Base-by-base conservation (phyloP, 2,888 invertebrate genomes). In the Spisula subtruncata region DNA sequence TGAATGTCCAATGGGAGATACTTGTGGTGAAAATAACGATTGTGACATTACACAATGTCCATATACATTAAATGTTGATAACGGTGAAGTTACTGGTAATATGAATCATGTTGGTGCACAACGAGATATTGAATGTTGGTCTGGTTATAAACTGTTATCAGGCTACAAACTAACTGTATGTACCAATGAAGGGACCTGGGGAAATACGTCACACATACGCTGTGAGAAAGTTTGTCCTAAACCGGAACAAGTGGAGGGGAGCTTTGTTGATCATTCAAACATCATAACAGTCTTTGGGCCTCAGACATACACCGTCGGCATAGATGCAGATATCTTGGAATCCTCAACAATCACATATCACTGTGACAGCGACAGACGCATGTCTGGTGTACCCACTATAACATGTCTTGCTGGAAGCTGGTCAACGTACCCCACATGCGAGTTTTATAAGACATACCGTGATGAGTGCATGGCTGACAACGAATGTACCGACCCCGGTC, bases 121-220 rank as follows among this genome's bases (percentile, higher is more conserved):
- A 32, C 75, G 75, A 35, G 75, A 35, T 35, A 75, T 75, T 75
- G 75, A 75, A 20, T 75, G 75, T 75, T 32, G 16, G 75, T 16
- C 75, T 35, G 18, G 35, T 35, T 75, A 32, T 32, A 75, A 75
- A 75, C 75, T 75, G 10, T 14, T 75, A 16, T 6, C 8, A 35
- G 75, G 75, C 0, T 32, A 75, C 35, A 32, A 18, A 0, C 18
- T 75, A 35, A 75, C 75, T 32, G 18, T 35, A 35, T 75, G 75
- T 75, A 75, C 75, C 1, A 35, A 75, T 16, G 5, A 16, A 2
- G 75, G 75, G 32, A 35, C 12, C n/a, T 75, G 75, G 75, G 75
- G 75, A 4, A 18, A 75, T 75, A 75, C 35, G 0, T 35, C 35
- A 32, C 32, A 32, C 12, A 75, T 75, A 14, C 75, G 29, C 16